Evolutionary conservation across 2,888 invertebrate species (phyloP), one percentile per base, ranked within the genome.

Genomic region (Molanna angustata): DNA sequence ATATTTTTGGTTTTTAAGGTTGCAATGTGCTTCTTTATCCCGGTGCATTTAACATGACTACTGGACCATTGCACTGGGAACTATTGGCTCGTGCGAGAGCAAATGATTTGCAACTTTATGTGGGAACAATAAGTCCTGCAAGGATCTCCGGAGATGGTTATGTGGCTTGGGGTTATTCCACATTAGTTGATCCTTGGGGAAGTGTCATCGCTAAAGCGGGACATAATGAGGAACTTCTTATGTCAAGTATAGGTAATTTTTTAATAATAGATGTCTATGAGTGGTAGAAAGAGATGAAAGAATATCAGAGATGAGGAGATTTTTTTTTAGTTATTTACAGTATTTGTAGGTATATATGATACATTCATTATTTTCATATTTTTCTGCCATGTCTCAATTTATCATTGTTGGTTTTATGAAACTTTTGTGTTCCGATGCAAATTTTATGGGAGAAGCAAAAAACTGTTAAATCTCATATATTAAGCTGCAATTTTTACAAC

Each of bases 21-120:
- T 95, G 95, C 64, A 82, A 91, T 49, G 69, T 96, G 62, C 71
- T 97, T 20, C 74, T 97, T 18, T 97, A 94, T 73, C 97, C 97
- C 1, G 95, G 88, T 19, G 95, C 96, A 1, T 97, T 97, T 71
- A 97, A 94, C 71, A 90, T 91, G 90, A 94, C 92, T 1, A 97
- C 97, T 0, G 97, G 97, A 0, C 94, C 95, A 0, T 74, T 85
- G 49, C 96, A 97, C 70, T 98, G 95, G 94, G 89, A 94, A 66
- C 69, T 94, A 3, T 73, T 97, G 14, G 86, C 85, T 54, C 79
- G 90, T 40, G 81, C 85, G 0, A 78, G 96, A 43, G 95, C 97
- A 27, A 77, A 85, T 22, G 96, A 97, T 73, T 88, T 90, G 68
- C 95, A 96, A 74, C 72, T 93, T 40, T 98, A 84, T 75, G 89